Evolutionary conservation across 2,888 invertebrate species (phyloP).

Genomic region (Cephus runcator): DNA sequence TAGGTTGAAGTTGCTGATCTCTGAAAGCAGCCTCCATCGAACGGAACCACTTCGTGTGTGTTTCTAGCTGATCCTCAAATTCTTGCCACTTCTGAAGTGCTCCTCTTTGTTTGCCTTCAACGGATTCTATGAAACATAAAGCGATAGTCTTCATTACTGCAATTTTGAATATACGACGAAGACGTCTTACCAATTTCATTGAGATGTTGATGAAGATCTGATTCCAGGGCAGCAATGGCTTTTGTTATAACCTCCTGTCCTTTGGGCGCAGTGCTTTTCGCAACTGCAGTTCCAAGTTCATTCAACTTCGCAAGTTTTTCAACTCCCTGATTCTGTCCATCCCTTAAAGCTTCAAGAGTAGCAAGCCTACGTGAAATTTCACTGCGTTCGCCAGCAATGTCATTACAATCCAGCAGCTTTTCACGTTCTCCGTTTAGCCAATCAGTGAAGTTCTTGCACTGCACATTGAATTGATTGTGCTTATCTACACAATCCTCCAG

Average conservation of each 20-base stretch:
- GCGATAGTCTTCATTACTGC: background rate
- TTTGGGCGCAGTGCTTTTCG: constrained; percentile 82
- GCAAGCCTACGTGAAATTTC: constrained; percentile 81
- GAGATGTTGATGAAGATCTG: constrained; percentile 75
- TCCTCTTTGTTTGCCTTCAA: constrained; percentile 79
- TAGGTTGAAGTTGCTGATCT: constrained; percentile 85
- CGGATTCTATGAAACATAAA: constrained; percentile 64
- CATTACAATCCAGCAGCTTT: constrained; percentile 83
- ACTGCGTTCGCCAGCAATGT: constrained; percentile 84
- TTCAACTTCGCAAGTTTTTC: constrained; percentile 77
- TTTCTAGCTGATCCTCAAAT: constrained; percentile 85
- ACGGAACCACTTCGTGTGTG: constrained; percentile 87
- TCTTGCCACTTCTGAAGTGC: constrained; percentile 86
- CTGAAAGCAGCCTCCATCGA: constrained; percentile 85
- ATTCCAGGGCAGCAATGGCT: constrained; percentile 78
- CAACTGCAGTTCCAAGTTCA: constrained; percentile 73
- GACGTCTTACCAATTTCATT: constrained; percentile 69
- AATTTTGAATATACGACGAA: constrained; percentile 11
- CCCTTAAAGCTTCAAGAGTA: constrained; percentile 73
- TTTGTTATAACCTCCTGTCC: constrained; percentile 79
- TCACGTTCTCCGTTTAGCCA: constrained; percentile 86
- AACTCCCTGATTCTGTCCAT: constrained; percentile 74
- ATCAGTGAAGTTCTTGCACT: constrained; percentile 81
- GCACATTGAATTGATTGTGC: constrained; percentile 82
- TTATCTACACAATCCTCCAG: constrained; percentile 87